Base-by-base conservation (phyloP, 2,888 invertebrate genomes). In the Heliconius charithonia region DNA sequence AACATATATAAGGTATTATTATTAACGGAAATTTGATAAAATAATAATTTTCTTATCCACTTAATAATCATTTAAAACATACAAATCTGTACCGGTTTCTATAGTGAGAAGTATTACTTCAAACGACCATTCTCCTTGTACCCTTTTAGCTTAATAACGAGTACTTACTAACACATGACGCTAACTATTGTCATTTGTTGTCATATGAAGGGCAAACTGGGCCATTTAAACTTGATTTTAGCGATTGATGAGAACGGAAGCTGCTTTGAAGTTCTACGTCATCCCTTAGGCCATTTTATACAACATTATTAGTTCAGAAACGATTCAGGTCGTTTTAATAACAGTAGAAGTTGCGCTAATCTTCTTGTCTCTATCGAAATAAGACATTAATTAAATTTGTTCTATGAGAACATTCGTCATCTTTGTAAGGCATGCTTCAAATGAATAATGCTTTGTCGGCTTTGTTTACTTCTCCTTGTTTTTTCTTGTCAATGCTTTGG, bases 241-340 rank as follows among this genome's bases (percentile, higher is more conserved):
- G 73, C 62, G 16, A 73, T 59, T 59, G 73, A 73, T 63, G 73
- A 63, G 62, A 73, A 73, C 62, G 73, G 62, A 73, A 73, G 37
- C n/a, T 25, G 62, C 59, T 73, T 73, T 63, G 37, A 73, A 63
- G 73, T 37, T 37, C 25, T 73, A 73, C 62, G 73, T 73, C 73
- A 73, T 41, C 73, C 73, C 25, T 62, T 16, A 62, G 73, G 73
- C 62, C 9, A 37, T 73, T 51, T 0, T 22, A 51, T 22, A 51
- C 2, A 51, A 56, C 27, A 22, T 73, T 25, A 62, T 73, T 73
- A 62, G 25, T 37, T 59, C 16, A 62, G 25, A 41, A 51, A n/a
- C 59, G 10, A 37, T 41, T 73, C 16, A 25, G 25, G 9, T 1
- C n/a, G 25, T 3, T 59, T 73, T 56, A 51, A 29, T 12, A 12